These are phyloP conservation scores for Paramisgurnus dabryanus DNA, from an alignment of 2,113 vertebrate species.

Conservation along the genomic window DNA sequence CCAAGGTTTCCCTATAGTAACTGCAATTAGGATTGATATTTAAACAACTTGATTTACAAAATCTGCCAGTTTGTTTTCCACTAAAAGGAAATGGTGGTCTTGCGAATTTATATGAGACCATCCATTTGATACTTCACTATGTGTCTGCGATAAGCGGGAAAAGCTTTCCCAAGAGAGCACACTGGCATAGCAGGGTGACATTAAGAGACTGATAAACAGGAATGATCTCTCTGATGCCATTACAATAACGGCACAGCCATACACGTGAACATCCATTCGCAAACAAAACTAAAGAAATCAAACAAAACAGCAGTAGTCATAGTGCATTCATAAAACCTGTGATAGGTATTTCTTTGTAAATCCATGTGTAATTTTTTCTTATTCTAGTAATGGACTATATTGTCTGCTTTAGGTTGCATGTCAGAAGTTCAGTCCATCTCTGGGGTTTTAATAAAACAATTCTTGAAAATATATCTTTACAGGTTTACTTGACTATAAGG, in stretches of 20 bases:
- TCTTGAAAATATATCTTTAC: constrained; percentile 25
- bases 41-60: neutral
- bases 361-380: constrained; percentile 62
- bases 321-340: constrained; percentile 69
- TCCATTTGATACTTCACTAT: neutral
- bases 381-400: constrained; percentile 55
- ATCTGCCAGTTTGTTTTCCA: neutral
- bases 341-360: constrained; percentile 55
- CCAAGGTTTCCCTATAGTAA: neutral
- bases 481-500: constrained; percentile 27
- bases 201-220: constrained; percentile 43
- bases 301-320: constrained; percentile 69
- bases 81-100: neutral
- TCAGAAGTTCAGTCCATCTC: constrained; percentile 25
- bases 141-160: neutral
- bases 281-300: neutral
- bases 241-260: constrained; percentile 49
- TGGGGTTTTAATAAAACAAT: constrained; percentile 5
- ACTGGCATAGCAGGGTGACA: neutral
- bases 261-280: constrained; percentile 49
- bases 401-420: constrained; percentile 23
- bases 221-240: constrained; percentile 62
- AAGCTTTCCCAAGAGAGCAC: neutral
- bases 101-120: neutral
- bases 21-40: neutral